A percentile compares a stretch with the other conserved stretches of the same genome.
These are phyloP conservation scores for Tetragonula carbonaria DNA, from an alignment of 2,888 invertebrate species.

Conservation along the genomic window DNA sequence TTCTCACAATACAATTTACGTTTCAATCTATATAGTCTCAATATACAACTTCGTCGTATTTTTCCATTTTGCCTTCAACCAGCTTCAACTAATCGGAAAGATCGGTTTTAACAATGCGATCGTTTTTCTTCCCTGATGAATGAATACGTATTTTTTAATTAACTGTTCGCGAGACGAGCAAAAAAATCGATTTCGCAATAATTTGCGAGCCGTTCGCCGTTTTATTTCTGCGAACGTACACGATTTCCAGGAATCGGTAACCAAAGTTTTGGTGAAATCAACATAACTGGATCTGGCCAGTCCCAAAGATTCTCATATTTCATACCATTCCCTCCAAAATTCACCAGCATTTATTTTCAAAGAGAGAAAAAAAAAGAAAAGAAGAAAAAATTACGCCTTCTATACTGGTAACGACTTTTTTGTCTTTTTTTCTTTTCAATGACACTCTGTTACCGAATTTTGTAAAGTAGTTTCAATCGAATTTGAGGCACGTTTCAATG, in stretches of 20 bases:
- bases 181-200: slow-evolving; percentile 19
- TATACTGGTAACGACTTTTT: background rate
- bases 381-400: background rate
- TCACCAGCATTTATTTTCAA: background rate
- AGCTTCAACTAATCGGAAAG: background rate
- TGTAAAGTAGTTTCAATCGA: background rate
- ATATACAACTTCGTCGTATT: background rate
- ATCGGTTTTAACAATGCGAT: background rate
- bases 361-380: background rate
- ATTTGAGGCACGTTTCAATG: too few species aligned
- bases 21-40: background rate
- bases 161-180: background rate
- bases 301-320: slow-evolving; percentile 9
- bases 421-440: too few species aligned
- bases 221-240: background rate
- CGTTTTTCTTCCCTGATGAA: slow-evolving; percentile 20
- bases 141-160: slow-evolving; percentile 11
- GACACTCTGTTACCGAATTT: background rate
- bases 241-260: slow-evolving; percentile 24
- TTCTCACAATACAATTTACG: background rate
- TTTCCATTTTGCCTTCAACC: background rate
- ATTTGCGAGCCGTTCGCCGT: background rate
- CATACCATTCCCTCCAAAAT: background rate
- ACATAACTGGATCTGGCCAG: slow-evolving; percentile 28
- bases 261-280: slow-evolving; percentile 16